Evolutionary conservation across 2,113 vertebrate species (phyloP).

Genomic region (Morone saxatilis): DNA sequence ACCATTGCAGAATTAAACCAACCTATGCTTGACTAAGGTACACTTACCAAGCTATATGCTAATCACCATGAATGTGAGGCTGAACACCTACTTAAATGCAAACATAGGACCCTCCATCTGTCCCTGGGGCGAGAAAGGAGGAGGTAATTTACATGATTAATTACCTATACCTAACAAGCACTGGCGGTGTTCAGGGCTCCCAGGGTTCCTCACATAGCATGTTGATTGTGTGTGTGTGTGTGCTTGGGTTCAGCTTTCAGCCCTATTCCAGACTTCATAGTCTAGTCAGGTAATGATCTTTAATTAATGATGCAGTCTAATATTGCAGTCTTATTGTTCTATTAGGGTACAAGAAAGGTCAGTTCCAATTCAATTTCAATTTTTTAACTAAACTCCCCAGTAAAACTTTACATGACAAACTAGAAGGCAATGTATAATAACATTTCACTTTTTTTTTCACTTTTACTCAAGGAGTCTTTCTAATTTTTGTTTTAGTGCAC

Average conservation of each 20-base stretch:
- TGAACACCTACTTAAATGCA: conserved; percentile 76
- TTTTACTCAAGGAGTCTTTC: not conserved
- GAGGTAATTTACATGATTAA: conserved; percentile 82
- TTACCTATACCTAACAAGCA: conserved; percentile 76
- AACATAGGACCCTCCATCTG: conserved; percentile 72
- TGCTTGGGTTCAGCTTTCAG: conserved; percentile 17
- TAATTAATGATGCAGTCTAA: conserved; percentile 62
- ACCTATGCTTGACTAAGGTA: conserved; percentile 42
- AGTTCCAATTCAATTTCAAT: conserved; percentile 25
- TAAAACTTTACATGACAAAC: conserved; percentile 2
- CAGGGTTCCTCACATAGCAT: conserved; percentile 48
- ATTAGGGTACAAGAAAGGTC: conserved; percentile 35
- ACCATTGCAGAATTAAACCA: conserved; percentile 26
- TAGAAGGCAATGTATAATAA: not conserved
- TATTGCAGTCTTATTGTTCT: conserved; percentile 45
- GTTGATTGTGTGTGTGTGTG: conserved; percentile 28
- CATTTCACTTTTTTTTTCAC: no score
- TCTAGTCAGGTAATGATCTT: conserved; percentile 61
- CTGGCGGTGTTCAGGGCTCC: conserved; percentile 47
- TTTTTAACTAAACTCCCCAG: not conserved
- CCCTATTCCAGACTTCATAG: conserved; percentile 45
- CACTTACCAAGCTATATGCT: conserved; percentile 57
- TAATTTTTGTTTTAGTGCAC: not conserved
- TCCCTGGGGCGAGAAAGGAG: conserved; percentile 69
- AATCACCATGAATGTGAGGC: conserved; percentile 59